Evolutionary conservation across 1,140 invertebrate genomes (phyloP).

Genomic region (Zophobas atratus): DNA sequence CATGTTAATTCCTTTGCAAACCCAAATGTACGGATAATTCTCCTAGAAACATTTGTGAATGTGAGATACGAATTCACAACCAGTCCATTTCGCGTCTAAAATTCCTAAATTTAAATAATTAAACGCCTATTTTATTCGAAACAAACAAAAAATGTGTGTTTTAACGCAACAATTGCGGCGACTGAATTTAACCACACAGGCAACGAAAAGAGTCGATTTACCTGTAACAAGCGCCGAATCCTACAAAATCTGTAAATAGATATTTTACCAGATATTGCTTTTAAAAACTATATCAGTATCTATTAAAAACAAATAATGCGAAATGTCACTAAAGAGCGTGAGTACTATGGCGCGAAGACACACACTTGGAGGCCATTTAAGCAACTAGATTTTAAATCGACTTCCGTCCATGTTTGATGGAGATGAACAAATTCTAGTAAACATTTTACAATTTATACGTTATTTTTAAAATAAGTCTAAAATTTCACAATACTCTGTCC

Average conservation of each 20-base stretch:
- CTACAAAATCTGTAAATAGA: constrained; percentile 5
- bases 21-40: constrained; percentile 7
- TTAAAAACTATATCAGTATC: constrained; percentile 13
- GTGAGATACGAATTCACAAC: not conserved
- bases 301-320: constrained; percentile 26
- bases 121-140: constrained; percentile 12
- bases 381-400: no score
- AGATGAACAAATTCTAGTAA: no score
- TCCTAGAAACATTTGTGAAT: not conserved
- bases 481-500: no score
- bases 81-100: not conserved
- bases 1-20: not conserved
- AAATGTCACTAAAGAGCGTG: constrained; percentile 4
- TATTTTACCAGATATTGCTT: not conserved
- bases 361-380: not conserved
- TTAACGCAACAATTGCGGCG: constrained; percentile 29
- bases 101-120: constrained; percentile 27
- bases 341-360: not conserved
- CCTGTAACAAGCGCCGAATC: not conserved
- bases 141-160: constrained; percentile 17
- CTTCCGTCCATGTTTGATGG: no score
- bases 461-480: no score
- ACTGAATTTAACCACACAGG: not conserved
- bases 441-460: no score
- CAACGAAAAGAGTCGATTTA: not conserved